Conservation (phyloP, 2,888 invertebrate genomes). For the Drosophila yooni region DNA sequence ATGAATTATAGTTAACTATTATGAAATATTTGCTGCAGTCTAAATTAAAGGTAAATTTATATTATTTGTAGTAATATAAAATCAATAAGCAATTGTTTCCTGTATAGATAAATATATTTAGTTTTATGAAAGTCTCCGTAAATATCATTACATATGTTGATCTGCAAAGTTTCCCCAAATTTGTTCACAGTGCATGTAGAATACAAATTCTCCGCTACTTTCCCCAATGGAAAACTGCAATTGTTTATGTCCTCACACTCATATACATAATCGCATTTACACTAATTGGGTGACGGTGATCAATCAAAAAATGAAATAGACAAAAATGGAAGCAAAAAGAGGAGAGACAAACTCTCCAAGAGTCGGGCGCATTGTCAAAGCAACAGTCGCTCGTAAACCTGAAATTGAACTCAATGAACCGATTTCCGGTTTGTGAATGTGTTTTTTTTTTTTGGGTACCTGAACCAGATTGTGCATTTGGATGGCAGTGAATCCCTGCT, state of each 20-base stretch:
- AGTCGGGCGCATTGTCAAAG: constrained; percentile 60
- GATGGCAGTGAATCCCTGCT: constrained; percentile 54
- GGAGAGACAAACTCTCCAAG: constrained; percentile 24
- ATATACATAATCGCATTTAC: constrained; percentile 78
- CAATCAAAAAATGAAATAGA: constrained; percentile 68
- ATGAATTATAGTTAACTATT: neutral
- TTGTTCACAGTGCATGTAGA: constrained; percentile 43
- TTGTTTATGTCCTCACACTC: constrained; percentile 66
- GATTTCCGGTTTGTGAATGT: constrained; percentile 74
- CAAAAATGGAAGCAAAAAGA: constrained; percentile 14
- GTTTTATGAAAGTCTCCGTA: neutral
- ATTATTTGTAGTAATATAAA: neutral
- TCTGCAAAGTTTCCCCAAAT: neutral
- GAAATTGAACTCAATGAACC: constrained; percentile 71
- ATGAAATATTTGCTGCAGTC: neutral
- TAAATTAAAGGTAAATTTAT: accelerated
- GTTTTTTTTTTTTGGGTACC: constrained; percentile 40
- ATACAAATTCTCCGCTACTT: constrained; percentile 13
- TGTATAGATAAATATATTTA: neutral
- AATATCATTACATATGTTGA: neutral
- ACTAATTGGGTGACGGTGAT: constrained; percentile 81
- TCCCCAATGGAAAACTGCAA: constrained; percentile 37
- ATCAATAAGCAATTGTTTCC: neutral
- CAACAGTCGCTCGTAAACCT: constrained; percentile 58
- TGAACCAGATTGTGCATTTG: constrained; percentile 78